Conservation (phyloP, 2,113 vertebrate genomes). For the Rhinolophus sinicus region DNA sequence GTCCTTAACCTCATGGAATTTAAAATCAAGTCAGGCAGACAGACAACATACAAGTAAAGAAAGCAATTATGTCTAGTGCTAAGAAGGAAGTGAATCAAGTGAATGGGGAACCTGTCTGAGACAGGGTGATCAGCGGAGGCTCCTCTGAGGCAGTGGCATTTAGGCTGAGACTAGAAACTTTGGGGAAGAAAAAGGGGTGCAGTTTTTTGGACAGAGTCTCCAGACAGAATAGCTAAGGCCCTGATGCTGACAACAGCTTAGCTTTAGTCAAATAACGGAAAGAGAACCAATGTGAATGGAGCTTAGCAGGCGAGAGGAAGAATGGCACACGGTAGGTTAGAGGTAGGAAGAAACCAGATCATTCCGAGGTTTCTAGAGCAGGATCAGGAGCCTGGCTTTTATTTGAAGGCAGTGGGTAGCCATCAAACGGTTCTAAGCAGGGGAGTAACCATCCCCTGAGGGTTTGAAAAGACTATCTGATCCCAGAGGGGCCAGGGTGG, state of each 20-base stretch:
- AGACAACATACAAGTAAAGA: not conserved
- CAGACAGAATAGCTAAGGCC: not conserved
- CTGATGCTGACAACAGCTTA: not conserved
- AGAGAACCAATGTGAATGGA: not conserved
- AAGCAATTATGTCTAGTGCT: not conserved
- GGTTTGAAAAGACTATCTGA: not conserved
- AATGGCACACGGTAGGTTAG: not conserved
- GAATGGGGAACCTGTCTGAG: not conserved
- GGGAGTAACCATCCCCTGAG: not conserved
- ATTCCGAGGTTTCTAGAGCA: constrained; percentile 23
- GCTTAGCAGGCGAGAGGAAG: not conserved
- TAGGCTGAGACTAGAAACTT: not conserved
- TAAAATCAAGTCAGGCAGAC: constrained; percentile 14
- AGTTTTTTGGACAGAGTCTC: not conserved
- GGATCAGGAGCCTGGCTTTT: not conserved
- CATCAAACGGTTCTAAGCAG: not conserved
- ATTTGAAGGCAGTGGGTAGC: not conserved
- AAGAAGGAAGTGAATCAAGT: not conserved
- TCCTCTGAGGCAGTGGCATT: not conserved
- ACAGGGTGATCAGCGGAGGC: not conserved
- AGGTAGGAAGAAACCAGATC: constrained; percentile 19
- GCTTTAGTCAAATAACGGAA: not conserved
- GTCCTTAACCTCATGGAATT: not conserved
- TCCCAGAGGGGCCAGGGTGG: not conserved
- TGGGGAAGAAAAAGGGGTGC: not conserved